phyloP scores from a whole-genome alignment of 2,113 vertebrate genomes.

The Chiloscyllium plagiosum region DNA sequence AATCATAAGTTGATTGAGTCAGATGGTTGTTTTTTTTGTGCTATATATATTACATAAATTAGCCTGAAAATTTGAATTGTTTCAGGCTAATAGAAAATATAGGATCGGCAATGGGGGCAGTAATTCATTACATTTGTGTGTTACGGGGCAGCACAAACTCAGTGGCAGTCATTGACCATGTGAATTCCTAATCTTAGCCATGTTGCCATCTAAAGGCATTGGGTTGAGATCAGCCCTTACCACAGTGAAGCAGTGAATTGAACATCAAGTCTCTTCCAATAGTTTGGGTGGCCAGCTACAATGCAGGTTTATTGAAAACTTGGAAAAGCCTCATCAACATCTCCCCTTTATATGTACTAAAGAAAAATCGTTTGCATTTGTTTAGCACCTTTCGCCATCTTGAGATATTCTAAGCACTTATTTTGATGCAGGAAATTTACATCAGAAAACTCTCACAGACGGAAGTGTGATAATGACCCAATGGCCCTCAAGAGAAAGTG shows the following conservation, averaged over 20 bases:
- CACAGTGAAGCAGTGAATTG: neutral
- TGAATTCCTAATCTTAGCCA: neutral
- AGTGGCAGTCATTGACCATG: neutral
- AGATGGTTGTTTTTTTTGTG: neutral
- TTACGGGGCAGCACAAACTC: neutral
- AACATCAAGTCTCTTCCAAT: neutral
- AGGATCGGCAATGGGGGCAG: neutral
- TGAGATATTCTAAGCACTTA: neutral
- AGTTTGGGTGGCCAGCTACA: too few relatives aligned
- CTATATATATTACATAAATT: neutral
- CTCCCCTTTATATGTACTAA: neutral
- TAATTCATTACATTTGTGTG: too few relatives aligned
- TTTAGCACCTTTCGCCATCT: neutral
- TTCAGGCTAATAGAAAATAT: neutral
- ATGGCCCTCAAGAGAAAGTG: neutral
- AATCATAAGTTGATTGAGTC: neutral
- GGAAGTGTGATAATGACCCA: neutral
- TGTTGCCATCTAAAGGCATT: neutral
- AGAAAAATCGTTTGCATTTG: neutral
- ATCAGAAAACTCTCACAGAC: neutral
- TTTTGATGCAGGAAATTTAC: too few relatives aligned
- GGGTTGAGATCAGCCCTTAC: neutral
- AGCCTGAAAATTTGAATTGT: neutral
- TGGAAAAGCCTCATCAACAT: neutral
- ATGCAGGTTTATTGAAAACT: neutral